Evolutionary conservation across 2,888 invertebrate genomes (phyloP).

Genomic region (Quadriops clusia): DNA sequence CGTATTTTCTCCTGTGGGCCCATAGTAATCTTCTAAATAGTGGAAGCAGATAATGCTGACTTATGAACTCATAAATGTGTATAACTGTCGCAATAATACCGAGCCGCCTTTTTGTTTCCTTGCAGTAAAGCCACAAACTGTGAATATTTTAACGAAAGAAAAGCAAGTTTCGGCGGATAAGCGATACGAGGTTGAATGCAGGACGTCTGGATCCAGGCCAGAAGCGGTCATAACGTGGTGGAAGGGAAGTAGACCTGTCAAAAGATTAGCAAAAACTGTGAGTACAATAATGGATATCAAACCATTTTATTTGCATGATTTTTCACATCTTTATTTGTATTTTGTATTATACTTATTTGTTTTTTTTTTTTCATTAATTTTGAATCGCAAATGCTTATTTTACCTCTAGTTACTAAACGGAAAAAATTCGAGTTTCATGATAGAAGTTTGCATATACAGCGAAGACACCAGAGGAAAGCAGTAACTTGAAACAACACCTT

Average conservation of each 20-base stretch:
- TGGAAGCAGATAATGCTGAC: too few relatives aligned
- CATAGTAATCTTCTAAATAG: too few relatives aligned
- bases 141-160: slow-evolving; percentile 73
- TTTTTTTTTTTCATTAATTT: slow-evolving; percentile 1
- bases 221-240: slow-evolving; percentile 83
- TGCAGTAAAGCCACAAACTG: slow-evolving; percentile 76
- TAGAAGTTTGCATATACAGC: too few relatives aligned
- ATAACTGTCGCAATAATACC: too few relatives aligned
- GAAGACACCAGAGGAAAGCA: too few relatives aligned
- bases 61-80: too few relatives aligned
- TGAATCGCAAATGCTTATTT: too few relatives aligned
- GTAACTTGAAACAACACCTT: too few relatives aligned
- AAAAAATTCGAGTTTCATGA: too few relatives aligned
- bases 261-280: slow-evolving; percentile 70
- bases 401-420: too few relatives aligned
- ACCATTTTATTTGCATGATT: slow-evolving; percentile 2
- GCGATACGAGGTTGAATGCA: slow-evolving; percentile 77
- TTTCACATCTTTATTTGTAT: slow-evolving; percentile 5
- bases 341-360: slow-evolving; percentile 8
- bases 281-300: slow-evolving; percentile 34
- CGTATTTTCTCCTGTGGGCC: too few relatives aligned
- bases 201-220: slow-evolving; percentile 75
- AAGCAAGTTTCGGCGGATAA: slow-evolving; percentile 74
- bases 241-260: slow-evolving; percentile 72
- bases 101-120: slow-evolving; percentile 29